phyloP scores from a whole-genome alignment of 64 coral and sea anemone genomes.

The Stylophora pistillata region DNA sequence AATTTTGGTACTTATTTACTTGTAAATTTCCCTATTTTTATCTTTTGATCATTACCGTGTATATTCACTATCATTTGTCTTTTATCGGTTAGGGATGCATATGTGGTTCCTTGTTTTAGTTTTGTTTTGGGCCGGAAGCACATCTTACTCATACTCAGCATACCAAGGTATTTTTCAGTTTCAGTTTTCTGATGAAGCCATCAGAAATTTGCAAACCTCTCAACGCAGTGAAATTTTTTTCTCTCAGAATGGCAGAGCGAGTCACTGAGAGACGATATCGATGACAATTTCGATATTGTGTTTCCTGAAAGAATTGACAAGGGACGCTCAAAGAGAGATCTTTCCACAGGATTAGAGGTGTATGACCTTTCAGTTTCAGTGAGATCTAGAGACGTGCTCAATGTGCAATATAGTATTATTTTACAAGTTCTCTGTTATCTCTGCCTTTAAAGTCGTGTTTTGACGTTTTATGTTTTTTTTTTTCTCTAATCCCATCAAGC shows the following conservation, averaged over 20 bases:
- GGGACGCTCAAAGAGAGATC: constrained; percentile 10
- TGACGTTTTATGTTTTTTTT: neutral
- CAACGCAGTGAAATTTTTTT: neutral
- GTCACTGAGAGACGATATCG: neutral
- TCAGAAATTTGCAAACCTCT: no score
- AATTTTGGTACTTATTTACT: neutral
- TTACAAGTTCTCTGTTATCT: no score
- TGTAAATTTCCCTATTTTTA: neutral
- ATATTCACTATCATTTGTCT: neutral
- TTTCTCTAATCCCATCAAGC: neutral
- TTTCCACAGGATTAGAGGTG: constrained; percentile 18
- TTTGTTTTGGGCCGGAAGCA: neutral
- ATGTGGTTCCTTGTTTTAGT: neutral
- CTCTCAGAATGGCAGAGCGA: neutral
- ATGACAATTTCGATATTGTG: constrained; percentile 2
- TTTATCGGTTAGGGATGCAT: neutral
- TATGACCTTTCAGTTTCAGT: no score
- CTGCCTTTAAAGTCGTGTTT: no score
- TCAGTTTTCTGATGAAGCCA: neutral
- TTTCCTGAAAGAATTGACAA: constrained; percentile 19
- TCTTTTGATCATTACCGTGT: neutral
- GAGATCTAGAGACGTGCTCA: no score
- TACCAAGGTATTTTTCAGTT: neutral
- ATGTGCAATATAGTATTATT: no score
- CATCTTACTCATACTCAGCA: neutral